These are phyloP conservation scores for Acanthis flammea DNA, from an alignment of 2,797 vertebrate species.

Conservation along the genomic window DNA sequence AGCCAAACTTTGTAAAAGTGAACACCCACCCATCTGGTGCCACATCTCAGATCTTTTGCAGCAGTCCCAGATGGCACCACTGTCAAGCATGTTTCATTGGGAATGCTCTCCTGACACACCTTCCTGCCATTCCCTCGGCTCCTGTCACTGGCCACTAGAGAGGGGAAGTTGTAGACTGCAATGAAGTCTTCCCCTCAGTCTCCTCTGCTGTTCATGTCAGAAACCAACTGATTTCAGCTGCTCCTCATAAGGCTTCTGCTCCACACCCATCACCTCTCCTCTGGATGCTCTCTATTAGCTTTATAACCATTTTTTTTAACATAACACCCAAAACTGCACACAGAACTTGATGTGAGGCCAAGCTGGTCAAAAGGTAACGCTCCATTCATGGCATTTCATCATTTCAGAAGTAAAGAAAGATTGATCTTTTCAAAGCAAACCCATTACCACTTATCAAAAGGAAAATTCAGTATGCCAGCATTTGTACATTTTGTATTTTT, in stretches of 20 bases:
- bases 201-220: not conserved
- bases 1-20: not conserved
- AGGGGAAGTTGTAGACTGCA: not conserved
- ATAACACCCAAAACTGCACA: not conserved
- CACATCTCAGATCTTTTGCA: rapidly evolving
- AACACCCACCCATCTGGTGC: not conserved
- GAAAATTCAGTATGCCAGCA: not conserved
- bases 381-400: not conserved
- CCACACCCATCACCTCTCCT: not conserved
- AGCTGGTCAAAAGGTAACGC: not conserved
- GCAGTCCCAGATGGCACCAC: not conserved
- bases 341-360: not conserved
- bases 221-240: not conserved
- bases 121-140: rapidly evolving
- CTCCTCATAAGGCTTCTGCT: not conserved
- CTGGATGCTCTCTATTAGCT: not conserved
- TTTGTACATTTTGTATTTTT: not conserved
- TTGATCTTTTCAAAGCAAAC: not conserved
- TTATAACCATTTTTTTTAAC: not conserved
- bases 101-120: not conserved
- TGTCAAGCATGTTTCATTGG: rapidly evolving
- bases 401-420: not conserved
- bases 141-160: not conserved
- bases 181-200: too few species aligned
- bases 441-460: not conserved